Evolutionary conservation across 2,888 invertebrate genomes (phyloP).

Genomic region (Leistus spinibarbis): DNA sequence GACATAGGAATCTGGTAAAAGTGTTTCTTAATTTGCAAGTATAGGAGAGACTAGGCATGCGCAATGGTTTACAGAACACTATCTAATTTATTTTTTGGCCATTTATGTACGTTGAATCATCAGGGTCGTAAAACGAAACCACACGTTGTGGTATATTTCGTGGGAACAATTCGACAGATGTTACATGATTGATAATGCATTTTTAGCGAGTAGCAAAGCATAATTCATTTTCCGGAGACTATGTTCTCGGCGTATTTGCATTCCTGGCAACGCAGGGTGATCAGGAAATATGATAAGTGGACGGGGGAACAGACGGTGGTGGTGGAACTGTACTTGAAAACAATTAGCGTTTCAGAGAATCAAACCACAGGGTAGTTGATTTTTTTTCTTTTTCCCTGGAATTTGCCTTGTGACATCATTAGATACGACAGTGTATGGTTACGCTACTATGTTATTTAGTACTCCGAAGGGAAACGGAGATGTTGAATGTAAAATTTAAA

Average conservation of each 20-base stretch:
- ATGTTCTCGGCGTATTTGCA: background rate
- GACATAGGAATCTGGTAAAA: background rate
- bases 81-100: background rate
- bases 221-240: background rate
- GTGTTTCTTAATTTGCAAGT: background rate
- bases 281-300: background rate
- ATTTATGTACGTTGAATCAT: background rate
- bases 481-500: background rate
- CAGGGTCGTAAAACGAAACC: background rate
- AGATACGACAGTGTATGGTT: background rate
- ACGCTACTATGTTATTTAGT: background rate
- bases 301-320: background rate
- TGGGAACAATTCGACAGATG: background rate
- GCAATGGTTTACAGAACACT: too few relatives aligned
- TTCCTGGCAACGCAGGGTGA: background rate
- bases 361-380: background rate
- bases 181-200: background rate
- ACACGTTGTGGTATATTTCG: background rate
- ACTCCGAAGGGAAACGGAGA: background rate
- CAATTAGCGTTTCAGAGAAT: background rate
- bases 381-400: background rate
- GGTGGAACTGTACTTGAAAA: background rate
- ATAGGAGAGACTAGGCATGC: background rate
- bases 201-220: background rate
- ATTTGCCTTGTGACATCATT: background rate